Base-by-base conservation (phyloP, 1,140 invertebrate species). In the Alviniconcha marisindica region DNA sequence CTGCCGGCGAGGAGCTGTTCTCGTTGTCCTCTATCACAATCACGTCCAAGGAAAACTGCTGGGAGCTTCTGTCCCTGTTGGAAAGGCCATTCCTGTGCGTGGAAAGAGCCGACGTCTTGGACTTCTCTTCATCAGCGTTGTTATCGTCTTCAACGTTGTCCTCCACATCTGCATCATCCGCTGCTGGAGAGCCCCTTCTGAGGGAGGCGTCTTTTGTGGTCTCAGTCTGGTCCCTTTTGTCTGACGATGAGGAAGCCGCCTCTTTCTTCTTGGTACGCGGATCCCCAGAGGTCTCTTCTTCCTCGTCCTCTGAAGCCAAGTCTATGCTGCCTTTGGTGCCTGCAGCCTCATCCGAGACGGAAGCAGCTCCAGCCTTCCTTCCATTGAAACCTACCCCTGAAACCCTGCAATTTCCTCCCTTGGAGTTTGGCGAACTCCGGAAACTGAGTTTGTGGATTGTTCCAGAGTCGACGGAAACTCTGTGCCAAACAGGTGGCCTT, bases 111-210 rank as follows among this genome's bases (percentile, higher is more conserved):
- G 44, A 48, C 44, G 44, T 10, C 18, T 48, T 48, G 5, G 44
- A 18, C 18, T 48, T 48, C 44, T 48, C 44, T 48, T 48, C 18
- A 5, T 5, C 44, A 48, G 44, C 69, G 0, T 28, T 36, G 28
- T 2, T 21, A 24, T 24, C 36, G 15, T 71, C 69, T 71, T 71
- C 69, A 38, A 40, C 69, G 28, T 71, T 71, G 69, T 71, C 69
- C 36, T 71, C 69, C 7, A 71, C 36, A 33, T 71, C 69, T 31
- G 69, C 69, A 33, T 69, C 63, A 21, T 71, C 69, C 24, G 5
- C 36, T 18, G 15, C 0, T 1, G 33, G 14, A 71, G 1, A 71
- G 3, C 36, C 36, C 18, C 33, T 71, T 5, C 24, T 38, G 44
- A 18, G 7, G 18, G 44, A 48, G 44, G 44, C 18, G 7, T 48